Base-by-base conservation (phyloP, 2,888 invertebrate species). In the Polydrusus cervinus region DNA sequence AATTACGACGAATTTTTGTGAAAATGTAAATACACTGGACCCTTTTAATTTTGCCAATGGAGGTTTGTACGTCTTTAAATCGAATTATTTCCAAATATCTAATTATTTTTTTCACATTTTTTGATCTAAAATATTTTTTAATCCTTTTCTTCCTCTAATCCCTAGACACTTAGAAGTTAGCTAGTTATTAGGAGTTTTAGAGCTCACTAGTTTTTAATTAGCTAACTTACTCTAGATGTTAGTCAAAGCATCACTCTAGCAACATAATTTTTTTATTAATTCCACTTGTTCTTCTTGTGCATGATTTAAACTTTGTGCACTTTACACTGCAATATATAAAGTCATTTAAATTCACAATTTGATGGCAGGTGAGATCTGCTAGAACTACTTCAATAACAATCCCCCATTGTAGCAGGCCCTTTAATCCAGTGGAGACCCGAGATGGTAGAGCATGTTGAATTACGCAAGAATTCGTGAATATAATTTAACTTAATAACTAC, bases 11-110 rank as follows among this genome's bases (percentile, higher is more conserved):
- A 47, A 57, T 60, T 20, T 57, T 65, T 71, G 47, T 30, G 13
- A 38, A 34, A 38, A 14, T 71, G 71, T 71, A 71, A 43, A 71
- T 71, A 71, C 71, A 71, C 65, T 45, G 71, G 65, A 30, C 61
- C 51, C 18, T 64, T 38, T 40, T 53, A 13, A 30, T 45, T 45
- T 71, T 34, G 25, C 8, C 6, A 68, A 25, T 40, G 38, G 13
- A 55, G 71, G 71, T 71, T 71, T 64, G 71, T 64, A 71, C 11
- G 7, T 20, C 49, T 25, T n/a, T 69, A 14, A 47, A 8, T 45
- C 34, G 34, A 9, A 51, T 30, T 45, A 49, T 53, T 53, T 30
- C 13, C 10, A 30, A 34, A 55, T 34, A 34, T 8, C 34, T 20
- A 25, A 1, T 53, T 25, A 3, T 25, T 53, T 25, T 25, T 53